phyloP scores from a whole-genome alignment of 2,113 vertebrate genomes.

The Catharus fuscescens region DNA sequence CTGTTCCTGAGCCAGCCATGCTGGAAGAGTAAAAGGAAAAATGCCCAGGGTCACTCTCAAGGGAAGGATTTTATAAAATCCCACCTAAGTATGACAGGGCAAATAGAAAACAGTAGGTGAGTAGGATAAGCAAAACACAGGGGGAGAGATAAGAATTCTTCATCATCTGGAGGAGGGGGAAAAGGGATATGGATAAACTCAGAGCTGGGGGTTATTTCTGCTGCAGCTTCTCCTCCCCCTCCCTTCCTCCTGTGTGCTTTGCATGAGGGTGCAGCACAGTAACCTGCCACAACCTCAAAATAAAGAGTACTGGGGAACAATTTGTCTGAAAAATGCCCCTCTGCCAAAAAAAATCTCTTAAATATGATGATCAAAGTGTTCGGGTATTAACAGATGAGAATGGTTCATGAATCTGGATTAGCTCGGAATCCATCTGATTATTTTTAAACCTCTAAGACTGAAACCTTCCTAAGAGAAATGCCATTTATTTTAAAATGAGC shows the following conservation, averaged over 20 bases:
- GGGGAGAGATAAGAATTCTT: not conserved
- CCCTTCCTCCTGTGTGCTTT: not conserved
- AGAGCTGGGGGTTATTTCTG: not conserved
- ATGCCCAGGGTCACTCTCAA: not conserved
- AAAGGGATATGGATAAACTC: not conserved
- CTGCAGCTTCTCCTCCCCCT: not conserved
- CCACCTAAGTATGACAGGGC: not conserved
- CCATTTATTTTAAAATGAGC: slow-evolving; percentile 38
- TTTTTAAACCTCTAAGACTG: slow-evolving; percentile 50
- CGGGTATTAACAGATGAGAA: not conserved
- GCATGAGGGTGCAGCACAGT: not conserved
- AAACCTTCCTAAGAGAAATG: slow-evolving; percentile 25
- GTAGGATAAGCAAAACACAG: not conserved
- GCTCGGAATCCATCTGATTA: slow-evolving; percentile 39
- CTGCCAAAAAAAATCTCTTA: not conserved
- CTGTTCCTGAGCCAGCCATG: not conserved
- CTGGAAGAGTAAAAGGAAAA: not conserved
- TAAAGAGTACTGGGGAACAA: not conserved
- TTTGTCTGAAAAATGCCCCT: not conserved
- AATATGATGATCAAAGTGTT: not conserved
- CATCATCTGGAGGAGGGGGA: not conserved
- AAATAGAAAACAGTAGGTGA: not conserved
- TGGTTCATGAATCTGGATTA: slow-evolving; percentile 27
- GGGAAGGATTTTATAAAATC: not conserved
- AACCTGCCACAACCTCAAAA: not conserved